These are phyloP conservation scores for Incurvaria masculella DNA, from an alignment of 2,888 invertebrate genomes.

Conservation along the genomic window DNA sequence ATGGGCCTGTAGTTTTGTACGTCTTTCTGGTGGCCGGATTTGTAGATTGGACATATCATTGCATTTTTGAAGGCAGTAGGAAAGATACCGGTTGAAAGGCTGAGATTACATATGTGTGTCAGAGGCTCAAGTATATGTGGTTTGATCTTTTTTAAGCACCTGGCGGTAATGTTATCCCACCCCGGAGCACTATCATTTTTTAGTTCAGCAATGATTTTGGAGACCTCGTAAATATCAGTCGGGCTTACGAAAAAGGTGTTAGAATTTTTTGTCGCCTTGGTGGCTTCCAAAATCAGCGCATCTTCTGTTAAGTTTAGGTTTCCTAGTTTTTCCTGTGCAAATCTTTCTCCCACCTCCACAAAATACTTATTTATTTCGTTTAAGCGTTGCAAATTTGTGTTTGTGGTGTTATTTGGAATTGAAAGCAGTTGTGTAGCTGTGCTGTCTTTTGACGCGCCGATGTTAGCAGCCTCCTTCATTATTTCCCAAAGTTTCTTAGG, in stretches of 20 bases:
- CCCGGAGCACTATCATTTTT: background rate
- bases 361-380: background rate
- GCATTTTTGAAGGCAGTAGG: background rate
- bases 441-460: background rate
- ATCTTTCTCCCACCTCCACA: background rate
- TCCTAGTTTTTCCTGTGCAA: background rate
- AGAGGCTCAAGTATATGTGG: background rate
- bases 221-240: background rate
- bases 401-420: background rate
- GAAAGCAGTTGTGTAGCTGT: background rate
- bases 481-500: background rate
- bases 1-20: background rate
- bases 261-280: background rate
- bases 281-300: background rate
- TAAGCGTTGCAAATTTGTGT: background rate
- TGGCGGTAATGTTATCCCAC: background rate
- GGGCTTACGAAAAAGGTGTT: background rate
- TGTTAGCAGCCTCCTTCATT: background rate
- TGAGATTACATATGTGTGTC: background rate
- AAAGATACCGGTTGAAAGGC: background rate
- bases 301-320: background rate
- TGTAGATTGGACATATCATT: background rate
- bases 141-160: background rate
- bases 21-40: background rate
- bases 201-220: background rate